A percentile compares a stretch with the other conserved stretches of the same genome.
phyloP scores from a whole-genome alignment of 2,888 invertebrate genomes.

The Synanthedon tipuliformis region DNA sequence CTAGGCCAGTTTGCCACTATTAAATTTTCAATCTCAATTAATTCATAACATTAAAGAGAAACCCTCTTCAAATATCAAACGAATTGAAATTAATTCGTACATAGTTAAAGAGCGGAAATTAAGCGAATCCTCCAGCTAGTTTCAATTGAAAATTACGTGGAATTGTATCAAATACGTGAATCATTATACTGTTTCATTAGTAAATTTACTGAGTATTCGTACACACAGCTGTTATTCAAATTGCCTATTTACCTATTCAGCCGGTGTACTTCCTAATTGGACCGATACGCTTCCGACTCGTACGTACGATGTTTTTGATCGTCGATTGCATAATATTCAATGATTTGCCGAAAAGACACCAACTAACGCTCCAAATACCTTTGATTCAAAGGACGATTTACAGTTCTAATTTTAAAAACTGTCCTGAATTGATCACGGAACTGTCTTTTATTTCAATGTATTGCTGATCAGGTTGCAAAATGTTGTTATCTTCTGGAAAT shows the following conservation, averaged over 20 bases:
- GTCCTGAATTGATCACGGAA: too few species aligned
- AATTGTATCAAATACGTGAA: background rate
- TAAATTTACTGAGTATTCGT: background rate
- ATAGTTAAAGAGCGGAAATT: background rate
- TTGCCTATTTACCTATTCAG: background rate
- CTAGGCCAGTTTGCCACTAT: too few species aligned
- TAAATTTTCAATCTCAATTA: too few species aligned
- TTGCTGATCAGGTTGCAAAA: too few species aligned
- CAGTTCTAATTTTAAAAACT: too few species aligned
- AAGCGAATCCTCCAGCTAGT: background rate
- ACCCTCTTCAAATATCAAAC: too few species aligned
- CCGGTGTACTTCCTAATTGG: background rate
- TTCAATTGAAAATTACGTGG: background rate
- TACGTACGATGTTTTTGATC: background rate
- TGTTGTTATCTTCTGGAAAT: too few species aligned
- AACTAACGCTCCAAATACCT: too few species aligned
- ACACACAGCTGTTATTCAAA: background rate
- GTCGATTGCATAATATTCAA: background rate
- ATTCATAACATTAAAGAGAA: too few species aligned
- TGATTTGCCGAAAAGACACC: too few species aligned
- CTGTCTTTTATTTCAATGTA: too few species aligned
- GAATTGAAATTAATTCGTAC: background rate
- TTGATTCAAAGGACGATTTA: too few species aligned
- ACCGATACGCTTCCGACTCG: background rate
- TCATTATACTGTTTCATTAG: background rate